Evolutionary conservation across 2,113 vertebrate genomes (phyloP), one percentile per base, ranked within the genome.

Genomic region (Anguilla rostrata): DNA sequence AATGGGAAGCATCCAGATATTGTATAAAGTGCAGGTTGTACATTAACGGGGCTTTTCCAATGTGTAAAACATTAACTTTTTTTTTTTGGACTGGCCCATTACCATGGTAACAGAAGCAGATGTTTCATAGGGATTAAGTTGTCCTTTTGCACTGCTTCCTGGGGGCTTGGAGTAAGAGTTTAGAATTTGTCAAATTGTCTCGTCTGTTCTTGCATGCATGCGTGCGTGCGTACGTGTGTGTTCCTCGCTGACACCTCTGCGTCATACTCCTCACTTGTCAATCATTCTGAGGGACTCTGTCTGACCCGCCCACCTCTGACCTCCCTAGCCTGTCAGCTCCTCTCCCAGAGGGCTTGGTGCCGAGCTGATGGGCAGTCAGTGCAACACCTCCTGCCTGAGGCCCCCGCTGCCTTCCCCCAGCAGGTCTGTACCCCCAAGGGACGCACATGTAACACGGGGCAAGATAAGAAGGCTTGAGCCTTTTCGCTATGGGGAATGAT

Each of bases 201-300:
- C 39, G 15, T 40, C 29, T 5, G 0, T 20, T 46, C 20, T 5
- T 49, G 56, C 0, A 20, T 85, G 22, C 80, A 8, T 86, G 66
- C 53, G 41, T 43, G 88, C 87, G 8, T 86, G 88, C 91, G 87
- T 90, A 83, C 90, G 89, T 92, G 71, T 34, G n/a, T 75, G 49
- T 53, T 11, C 49, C 49, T 75, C 71, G 71, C 26, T 34, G 71
- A 75, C 71, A 34, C 71, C 71, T 75, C 71, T 75, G 57, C 14
- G 9, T 75, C 26, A 75, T n/a, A 34, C 29, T 75, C 71, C 26
- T 75, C 26, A 26, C 71, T 5, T 75, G 71, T 75, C 71, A 75
- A 26, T 75, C 71, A 75, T 26, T 66, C 71, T 29, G n/a, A 26
- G 34, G 71, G 12, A 71, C 63, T 75, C n/a, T 75, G 63, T 46